A percentile compares a stretch with the other conserved stretches of the same genome.
These are phyloP conservation scores for Lathronympha strigana DNA, from an alignment of 2,888 invertebrate genomes.

Conservation along the genomic window DNA sequence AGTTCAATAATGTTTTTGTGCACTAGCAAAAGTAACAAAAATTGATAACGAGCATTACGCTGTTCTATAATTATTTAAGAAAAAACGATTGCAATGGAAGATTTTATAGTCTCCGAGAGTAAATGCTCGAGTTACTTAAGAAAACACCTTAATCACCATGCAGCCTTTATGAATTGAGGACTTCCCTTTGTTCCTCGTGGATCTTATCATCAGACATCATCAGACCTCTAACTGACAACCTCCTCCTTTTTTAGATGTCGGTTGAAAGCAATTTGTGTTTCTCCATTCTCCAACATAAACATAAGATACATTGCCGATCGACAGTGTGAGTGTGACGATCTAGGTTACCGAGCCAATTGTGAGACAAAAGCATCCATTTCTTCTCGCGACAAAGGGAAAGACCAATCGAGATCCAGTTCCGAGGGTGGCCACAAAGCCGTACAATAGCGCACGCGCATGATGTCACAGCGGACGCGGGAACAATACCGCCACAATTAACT, in stretches of 20 bases:
- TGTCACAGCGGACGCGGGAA: conserved; percentile 71
- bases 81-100: too few species aligned
- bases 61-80: too few species aligned
- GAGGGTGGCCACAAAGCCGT: conserved; percentile 51
- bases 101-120: too few species aligned
- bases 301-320: not conserved
- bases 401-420: conserved; percentile 49
- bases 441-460: conserved; percentile 62
- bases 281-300: not conserved
- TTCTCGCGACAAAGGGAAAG: conserved; percentile 43
- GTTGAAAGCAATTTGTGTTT: not conserved
- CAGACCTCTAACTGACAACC: too few species aligned
- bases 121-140: too few species aligned
- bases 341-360: conserved; percentile 25
- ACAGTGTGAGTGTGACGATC: conserved; percentile 4
- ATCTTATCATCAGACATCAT: too few species aligned
- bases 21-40: not conserved
- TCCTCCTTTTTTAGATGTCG: too few species aligned
- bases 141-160: too few species aligned
- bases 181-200: too few species aligned
- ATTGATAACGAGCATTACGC: not conserved
- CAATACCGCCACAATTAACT: conserved; percentile 64
- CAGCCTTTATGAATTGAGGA: too few species aligned
- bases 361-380: conserved; percentile 32
- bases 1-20: not conserved